A percentile compares a stretch with the other conserved stretches of the same genome.
Conservation (phyloP, 2,888 invertebrate species). For the Glaucopsyche alexis region DNA sequence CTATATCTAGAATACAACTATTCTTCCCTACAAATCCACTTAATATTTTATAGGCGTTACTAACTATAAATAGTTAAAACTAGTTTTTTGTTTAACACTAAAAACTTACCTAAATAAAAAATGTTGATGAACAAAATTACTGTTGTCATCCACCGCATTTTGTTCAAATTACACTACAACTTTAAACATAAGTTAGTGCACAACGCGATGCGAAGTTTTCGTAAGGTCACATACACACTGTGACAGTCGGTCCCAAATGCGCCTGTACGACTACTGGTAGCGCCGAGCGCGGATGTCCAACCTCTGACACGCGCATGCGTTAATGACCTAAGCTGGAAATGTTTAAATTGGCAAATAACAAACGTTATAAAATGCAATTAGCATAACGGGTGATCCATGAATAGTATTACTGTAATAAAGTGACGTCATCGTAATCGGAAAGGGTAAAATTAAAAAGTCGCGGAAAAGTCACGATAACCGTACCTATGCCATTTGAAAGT, state of each 20-base stretch:
- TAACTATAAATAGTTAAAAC: not conserved
- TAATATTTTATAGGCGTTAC: no score
- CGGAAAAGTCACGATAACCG: no score
- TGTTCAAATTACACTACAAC: slow-evolving; percentile 49
- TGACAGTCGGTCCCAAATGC: slow-evolving; percentile 51
- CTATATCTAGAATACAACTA: no score
- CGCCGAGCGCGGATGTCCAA: slow-evolving; percentile 47
- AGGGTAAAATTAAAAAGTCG: no score
- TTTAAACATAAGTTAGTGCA: slow-evolving; percentile 14
- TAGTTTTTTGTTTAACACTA: not conserved
- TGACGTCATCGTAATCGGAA: not conserved
- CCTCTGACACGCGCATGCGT: slow-evolving; percentile 66
- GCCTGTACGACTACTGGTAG: slow-evolving; percentile 52
- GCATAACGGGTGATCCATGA: not conserved
- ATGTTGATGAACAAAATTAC: slow-evolving; percentile 52
- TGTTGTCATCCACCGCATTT: slow-evolving; percentile 59
- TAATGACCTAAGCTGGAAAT: slow-evolving; percentile 39
- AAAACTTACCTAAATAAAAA: slow-evolving; percentile 58
- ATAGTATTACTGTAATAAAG: not conserved
- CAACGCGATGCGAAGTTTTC: slow-evolving; percentile 51
- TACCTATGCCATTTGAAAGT: no score
- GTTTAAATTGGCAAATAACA: slow-evolving; percentile 42
- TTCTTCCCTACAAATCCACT: no score
- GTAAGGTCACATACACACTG: slow-evolving; percentile 40
- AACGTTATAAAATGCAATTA: slow-evolving; percentile 19